Conservation (phyloP, 2,113 vertebrate species). For the Brienomyrus brachyistius region DNA sequence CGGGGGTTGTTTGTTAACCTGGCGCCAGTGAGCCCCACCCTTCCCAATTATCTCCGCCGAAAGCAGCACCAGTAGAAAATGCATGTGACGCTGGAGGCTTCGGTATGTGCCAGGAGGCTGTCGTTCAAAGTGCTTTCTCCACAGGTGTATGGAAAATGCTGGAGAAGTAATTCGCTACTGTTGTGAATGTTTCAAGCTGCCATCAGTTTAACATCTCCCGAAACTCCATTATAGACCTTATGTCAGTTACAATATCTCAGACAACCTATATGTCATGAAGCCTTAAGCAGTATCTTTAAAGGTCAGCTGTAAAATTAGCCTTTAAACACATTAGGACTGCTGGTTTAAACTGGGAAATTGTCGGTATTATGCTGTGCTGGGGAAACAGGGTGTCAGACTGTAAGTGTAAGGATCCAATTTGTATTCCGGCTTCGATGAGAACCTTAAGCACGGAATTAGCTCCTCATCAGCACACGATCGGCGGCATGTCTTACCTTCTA, state of each 20-base stretch:
- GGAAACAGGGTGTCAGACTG: neutral
- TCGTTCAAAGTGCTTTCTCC: neutral
- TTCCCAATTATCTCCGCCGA: slow-evolving; percentile 17
- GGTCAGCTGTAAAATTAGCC: neutral
- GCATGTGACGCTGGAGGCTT: neutral
- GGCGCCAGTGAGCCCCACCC: neutral
- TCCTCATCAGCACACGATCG: neutral
- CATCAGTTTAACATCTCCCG: neutral
- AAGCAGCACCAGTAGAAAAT: slow-evolving; percentile 1
- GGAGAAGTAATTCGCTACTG: neutral
- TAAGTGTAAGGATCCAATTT: neutral
- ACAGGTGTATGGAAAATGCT: neutral
- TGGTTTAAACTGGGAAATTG: neutral
- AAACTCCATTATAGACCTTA: neutral
- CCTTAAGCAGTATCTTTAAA: neutral
- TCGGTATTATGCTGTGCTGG: neutral
- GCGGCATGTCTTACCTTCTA: slow-evolving; percentile 65
- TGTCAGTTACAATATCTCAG: neutral
- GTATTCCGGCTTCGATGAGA: neutral
- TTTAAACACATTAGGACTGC: neutral
- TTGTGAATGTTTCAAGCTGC: neutral
- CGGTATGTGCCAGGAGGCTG: neutral
- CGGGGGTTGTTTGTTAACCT: slow-evolving; percentile 23
- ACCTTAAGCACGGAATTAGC: neutral
- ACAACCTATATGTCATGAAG: neutral